phyloP scores from a whole-genome alignment of 2,888 invertebrate species.

The Dicyrtoma fusca region DNA sequence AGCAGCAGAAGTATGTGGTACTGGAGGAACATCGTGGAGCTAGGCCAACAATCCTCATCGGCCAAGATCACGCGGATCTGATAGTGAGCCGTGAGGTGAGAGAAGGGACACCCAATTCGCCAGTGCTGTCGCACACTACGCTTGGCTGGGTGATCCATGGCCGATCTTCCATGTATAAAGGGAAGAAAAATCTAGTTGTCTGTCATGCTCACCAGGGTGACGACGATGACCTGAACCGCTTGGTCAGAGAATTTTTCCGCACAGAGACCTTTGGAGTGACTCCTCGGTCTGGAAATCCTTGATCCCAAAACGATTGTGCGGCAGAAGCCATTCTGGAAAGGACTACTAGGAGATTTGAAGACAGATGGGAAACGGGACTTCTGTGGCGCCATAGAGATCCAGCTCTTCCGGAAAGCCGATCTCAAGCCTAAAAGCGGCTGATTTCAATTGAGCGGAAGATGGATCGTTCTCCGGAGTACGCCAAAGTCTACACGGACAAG shows the following conservation, averaged over 20 bases:
- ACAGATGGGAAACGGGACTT: constrained; percentile 32
- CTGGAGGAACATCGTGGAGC: background rate
- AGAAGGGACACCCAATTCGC: constrained; percentile 4
- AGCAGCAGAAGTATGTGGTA: too few relatives aligned
- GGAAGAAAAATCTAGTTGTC: too few relatives aligned
- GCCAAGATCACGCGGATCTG: background rate
- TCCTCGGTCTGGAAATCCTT: too few relatives aligned
- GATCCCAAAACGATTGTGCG: background rate
- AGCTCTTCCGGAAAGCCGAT: constrained; percentile 17
- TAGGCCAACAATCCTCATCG: constrained; percentile 12
- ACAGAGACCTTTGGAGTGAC: constrained; percentile 11
- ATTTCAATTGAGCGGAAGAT: constrained; percentile 21
- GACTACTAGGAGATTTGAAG: constrained; percentile 19
- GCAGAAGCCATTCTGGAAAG: constrained; percentile 4
- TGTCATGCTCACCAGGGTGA: background rate
- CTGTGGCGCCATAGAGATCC: constrained; percentile 16
- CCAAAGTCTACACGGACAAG: constrained; percentile 21
- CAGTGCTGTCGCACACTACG: background rate
- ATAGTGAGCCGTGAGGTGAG: background rate
- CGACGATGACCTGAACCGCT: background rate
- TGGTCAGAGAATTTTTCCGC: background rate
- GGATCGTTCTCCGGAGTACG: constrained; percentile 18
- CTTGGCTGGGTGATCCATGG: constrained; percentile 13
- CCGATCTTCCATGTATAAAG: too few relatives aligned
- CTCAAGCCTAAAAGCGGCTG: background rate